A percentile compares a stretch with the other conserved stretches of the same genome.
phyloP scores from a whole-genome alignment of 2,888 invertebrate species.

The Cephus pygmeus region DNA sequence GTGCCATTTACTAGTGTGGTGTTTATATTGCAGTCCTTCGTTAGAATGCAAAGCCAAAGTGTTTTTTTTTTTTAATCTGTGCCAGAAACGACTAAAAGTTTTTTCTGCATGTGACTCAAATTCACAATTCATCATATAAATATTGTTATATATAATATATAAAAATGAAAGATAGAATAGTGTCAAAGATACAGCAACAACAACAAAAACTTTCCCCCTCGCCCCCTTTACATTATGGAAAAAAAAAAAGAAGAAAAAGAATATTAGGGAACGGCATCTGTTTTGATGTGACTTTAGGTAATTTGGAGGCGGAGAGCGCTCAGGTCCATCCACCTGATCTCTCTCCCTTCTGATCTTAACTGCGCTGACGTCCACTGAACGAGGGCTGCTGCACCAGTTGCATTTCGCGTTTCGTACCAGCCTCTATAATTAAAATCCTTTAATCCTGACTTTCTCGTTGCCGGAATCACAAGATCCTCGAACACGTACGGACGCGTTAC shows the following conservation, averaged over 20 bases:
- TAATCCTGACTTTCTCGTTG: too few species aligned
- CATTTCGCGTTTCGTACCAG: background rate
- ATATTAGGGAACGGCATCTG: constrained; percentile 55
- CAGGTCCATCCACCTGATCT: constrained; percentile 36
- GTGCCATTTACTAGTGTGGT: constrained; percentile 71
- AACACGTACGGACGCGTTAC: too few species aligned
- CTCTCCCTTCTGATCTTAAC: constrained; percentile 28
- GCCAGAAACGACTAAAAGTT: constrained; percentile 64
- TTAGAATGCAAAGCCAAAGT: constrained; percentile 70
- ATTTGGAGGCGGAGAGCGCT: constrained; percentile 48
- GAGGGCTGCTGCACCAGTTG: constrained; percentile 29
- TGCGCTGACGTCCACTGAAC: constrained; percentile 36
- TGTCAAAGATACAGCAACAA: constrained; percentile 45
- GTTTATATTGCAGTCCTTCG: constrained; percentile 64
- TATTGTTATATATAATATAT: constrained; percentile 72
- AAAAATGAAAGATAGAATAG: constrained; percentile 58
- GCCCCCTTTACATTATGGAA: constrained; percentile 39
- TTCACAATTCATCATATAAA: constrained; percentile 68
- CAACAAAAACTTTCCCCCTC: constrained; percentile 31
- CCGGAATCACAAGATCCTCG: background rate
- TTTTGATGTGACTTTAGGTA: constrained; percentile 62
- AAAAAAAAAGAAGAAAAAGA: constrained; percentile 16
- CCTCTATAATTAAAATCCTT: too few species aligned
- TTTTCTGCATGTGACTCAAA: constrained; percentile 65
- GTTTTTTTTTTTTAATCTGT: constrained; percentile 66